A percentile compares a stretch with the other conserved stretches of the same genome.
phyloP scores from a whole-genome alignment of 2,888 invertebrate species.

The Eustalomyia histrio region DNA sequence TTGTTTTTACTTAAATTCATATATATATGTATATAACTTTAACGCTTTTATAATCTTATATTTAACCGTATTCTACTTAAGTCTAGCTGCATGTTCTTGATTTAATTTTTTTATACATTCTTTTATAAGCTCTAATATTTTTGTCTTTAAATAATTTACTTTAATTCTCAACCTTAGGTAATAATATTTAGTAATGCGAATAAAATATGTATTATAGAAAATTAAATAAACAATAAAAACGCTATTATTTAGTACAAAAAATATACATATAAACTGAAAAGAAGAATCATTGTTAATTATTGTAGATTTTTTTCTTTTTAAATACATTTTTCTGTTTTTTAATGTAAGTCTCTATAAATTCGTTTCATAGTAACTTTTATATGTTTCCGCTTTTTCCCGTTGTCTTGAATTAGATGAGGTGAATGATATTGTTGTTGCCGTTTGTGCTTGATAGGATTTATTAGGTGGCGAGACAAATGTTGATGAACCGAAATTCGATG shows the following conservation, averaged over 20 bases:
- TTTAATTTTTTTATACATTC: background rate
- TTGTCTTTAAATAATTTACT: conserved; percentile 18
- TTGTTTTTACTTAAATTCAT: too few species aligned
- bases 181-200: background rate
- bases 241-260: conserved; percentile 24
- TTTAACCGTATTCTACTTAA: background rate
- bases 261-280: background rate
- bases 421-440: conserved; percentile 55
- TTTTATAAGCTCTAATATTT: conserved; percentile 5
- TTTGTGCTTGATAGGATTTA: conserved; percentile 61
- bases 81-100: background rate
- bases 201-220: conserved; percentile 16
- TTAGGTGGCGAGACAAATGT: conserved; percentile 47
- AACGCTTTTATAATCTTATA: background rate
- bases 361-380: conserved; percentile 77
- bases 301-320: conserved; percentile 24
- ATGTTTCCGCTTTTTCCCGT: conserved; percentile 75
- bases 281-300: conserved; percentile 18
- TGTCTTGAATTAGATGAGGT: conserved; percentile 54
- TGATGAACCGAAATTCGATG: conserved; percentile 67
- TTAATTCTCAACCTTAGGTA: conserved; percentile 5
- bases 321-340: conserved; percentile 25
- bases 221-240: conserved; percentile 15
- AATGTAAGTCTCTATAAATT: conserved; percentile 73
- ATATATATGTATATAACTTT: too few species aligned